phyloP scores from a whole-genome alignment of 2,113 vertebrate genomes.

The Lamprotornis superbus region DNA sequence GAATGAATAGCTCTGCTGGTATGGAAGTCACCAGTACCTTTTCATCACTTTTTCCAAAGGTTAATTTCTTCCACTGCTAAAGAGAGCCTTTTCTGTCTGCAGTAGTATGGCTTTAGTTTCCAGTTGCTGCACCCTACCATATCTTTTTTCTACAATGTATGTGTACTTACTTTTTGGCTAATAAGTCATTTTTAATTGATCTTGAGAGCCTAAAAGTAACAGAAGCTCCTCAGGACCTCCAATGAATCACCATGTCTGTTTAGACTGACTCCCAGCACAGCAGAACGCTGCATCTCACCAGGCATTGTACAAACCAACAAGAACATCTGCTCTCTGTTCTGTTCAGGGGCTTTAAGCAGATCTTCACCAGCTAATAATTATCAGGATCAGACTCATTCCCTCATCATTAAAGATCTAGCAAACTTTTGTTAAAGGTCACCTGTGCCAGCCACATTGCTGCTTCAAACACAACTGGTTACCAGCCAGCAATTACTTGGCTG shows the following conservation, averaged over 20 bases:
- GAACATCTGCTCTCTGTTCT: not conserved
- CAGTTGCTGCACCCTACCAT: not conserved
- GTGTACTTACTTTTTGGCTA: not conserved
- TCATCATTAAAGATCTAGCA: not conserved
- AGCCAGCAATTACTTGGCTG: not conserved
- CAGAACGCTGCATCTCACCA: not conserved
- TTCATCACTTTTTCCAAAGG: not conserved
- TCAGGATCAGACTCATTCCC: not conserved
- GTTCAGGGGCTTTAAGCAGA: not conserved
- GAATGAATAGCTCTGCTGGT: not conserved
- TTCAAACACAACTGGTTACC: not conserved
- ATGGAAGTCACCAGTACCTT: not conserved
- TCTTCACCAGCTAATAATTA: not conserved
- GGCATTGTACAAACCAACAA: not conserved
- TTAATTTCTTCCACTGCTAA: not conserved
- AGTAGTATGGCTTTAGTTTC: not conserved
- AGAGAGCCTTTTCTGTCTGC: not conserved
- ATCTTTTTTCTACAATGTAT: not conserved
- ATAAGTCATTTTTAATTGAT: not conserved
- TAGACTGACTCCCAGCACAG: not conserved
- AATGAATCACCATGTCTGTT: not conserved
- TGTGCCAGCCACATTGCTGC: not conserved
- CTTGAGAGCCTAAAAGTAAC: not conserved
- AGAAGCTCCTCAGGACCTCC: not conserved
- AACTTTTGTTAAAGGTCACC: not conserved